A percentile compares a stretch with the other conserved stretches of the same genome.
phyloP scores from a whole-genome alignment of 1,140 invertebrate species.

The Sitophilus oryzae region DNA sequence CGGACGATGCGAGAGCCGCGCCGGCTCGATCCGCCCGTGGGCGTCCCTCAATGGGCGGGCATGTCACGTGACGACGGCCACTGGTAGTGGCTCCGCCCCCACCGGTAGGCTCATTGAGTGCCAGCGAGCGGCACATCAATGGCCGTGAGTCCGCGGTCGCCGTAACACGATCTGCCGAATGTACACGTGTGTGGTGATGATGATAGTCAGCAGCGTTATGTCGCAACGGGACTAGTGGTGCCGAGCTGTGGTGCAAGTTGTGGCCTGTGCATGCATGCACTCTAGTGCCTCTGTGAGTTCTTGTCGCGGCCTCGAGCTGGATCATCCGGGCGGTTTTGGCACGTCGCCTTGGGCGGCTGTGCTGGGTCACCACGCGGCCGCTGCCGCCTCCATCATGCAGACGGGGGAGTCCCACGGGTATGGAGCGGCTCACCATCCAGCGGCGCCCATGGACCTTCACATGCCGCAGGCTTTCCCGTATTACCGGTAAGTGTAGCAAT shows the following conservation, averaged over 20 bases:
- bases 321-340: conserved; percentile 62
- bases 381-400: conserved; percentile 60
- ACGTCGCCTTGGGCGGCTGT: conserved; percentile 63
- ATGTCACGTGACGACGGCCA: conserved; percentile 36
- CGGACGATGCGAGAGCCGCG: conserved; percentile 29
- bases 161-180: conserved; percentile 31
- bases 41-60: conserved; percentile 21
- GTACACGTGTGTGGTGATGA: not conserved
- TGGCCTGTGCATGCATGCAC: conserved; percentile 49
- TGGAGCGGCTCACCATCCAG: conserved; percentile 49
- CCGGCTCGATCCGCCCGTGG: conserved; percentile 17
- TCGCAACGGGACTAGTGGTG: conserved; percentile 17
- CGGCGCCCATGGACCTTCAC: conserved; percentile 79
- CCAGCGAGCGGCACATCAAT: conserved; percentile 36
- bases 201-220: too few relatives aligned
- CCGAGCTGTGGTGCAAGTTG: conserved; percentile 28
- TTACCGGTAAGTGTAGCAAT: conserved; percentile 70
- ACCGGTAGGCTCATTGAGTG: conserved; percentile 19
- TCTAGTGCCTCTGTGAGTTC: conserved; percentile 40
- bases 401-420: conserved; percentile 45
- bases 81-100: conserved; percentile 27
- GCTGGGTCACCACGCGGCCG: conserved; percentile 57
- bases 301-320: conserved; percentile 48
- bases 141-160: conserved; percentile 41
- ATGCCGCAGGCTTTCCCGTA: conserved; percentile 82